Conservation (phyloP, 2,113 vertebrate genomes). For the Pyxicephalus adspersus region DNA sequence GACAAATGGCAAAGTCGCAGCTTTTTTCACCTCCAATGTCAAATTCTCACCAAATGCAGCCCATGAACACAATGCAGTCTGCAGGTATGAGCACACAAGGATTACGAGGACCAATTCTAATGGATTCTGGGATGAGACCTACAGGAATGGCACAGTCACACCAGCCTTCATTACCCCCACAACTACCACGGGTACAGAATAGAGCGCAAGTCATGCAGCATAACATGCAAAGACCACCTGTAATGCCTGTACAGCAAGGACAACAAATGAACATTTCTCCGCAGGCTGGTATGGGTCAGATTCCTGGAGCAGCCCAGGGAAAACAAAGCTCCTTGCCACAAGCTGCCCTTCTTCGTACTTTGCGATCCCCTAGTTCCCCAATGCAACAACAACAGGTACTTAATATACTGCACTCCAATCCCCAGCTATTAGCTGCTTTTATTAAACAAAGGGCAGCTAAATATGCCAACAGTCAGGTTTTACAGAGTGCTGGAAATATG, state of each 20-base stretch:
- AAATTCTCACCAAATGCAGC: slow-evolving; percentile 83
- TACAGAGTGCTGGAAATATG: slow-evolving; percentile 73
- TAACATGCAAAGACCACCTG: slow-evolving; percentile 83
- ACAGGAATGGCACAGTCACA: slow-evolving; percentile 69
- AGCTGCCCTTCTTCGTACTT: slow-evolving; percentile 81
- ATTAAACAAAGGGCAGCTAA: slow-evolving; percentile 93
- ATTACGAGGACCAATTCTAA: slow-evolving; percentile 75
- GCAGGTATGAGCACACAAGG: slow-evolving; percentile 85
- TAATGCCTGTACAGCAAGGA: slow-evolving; percentile 89
- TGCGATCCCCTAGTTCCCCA: slow-evolving; percentile 83
- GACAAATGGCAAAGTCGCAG: slow-evolving; percentile 91
- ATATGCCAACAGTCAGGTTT: slow-evolving; percentile 80
- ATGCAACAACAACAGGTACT: slow-evolving; percentile 94
- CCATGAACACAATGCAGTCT: slow-evolving; percentile 81
- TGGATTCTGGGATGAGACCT: slow-evolving; percentile 77
- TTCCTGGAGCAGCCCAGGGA: slow-evolving; percentile 75
- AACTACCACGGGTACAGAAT: slow-evolving; percentile 77
- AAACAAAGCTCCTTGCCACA: slow-evolving; percentile 79
- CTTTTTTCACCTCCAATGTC: slow-evolving; percentile 88
- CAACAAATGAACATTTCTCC: slow-evolving; percentile 82
- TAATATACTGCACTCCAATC: slow-evolving; percentile 96
- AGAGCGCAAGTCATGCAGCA: slow-evolving; percentile 78
- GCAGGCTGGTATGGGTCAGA: slow-evolving; percentile 77
- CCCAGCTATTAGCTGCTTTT: slow-evolving; percentile 94
- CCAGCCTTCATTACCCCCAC: slow-evolving; percentile 58